These are phyloP conservation scores for Sarcophaga rosellei DNA, from an alignment of 2,888 invertebrate genomes.

Conservation along the genomic window DNA sequence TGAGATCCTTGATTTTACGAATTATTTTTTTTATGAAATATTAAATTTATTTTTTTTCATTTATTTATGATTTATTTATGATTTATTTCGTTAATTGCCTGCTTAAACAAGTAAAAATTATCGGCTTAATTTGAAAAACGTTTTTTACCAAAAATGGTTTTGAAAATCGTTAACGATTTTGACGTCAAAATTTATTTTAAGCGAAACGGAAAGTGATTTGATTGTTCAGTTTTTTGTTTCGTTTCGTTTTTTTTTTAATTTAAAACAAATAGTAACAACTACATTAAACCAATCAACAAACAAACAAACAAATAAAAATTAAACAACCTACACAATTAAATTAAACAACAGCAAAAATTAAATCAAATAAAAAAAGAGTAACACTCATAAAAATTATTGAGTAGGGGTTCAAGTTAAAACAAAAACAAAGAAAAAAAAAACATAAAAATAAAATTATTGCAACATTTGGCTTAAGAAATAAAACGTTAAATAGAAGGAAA, in stretches of 20 bases:
- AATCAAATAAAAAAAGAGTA: background rate
- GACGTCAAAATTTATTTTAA: constrained; percentile 51
- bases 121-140: background rate
- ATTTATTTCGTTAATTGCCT: background rate
- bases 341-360: constrained; percentile 22
- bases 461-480: background rate
- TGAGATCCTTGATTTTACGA: no score
- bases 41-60: no score
- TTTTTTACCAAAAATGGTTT: constrained; percentile 2
- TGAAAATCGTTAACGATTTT: constrained; percentile 13
- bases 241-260: background rate
- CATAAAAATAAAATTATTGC: background rate
- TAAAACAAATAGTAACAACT: constrained; percentile 3
- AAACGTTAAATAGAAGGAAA: background rate
- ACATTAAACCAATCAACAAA: background rate
- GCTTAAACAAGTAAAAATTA: background rate
- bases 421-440: background rate
- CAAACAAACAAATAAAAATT: constrained; percentile 26
- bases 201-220: constrained; percentile 60
- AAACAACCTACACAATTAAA: constrained; percentile 44
- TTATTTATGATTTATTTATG: background rate
- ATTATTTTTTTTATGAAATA: no score
- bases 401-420: constrained; percentile 48
- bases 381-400: constrained; percentile 38
- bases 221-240: no score